Conservation (phyloP, 2,888 invertebrate genomes). For the Sussaba pulchella region DNA sequence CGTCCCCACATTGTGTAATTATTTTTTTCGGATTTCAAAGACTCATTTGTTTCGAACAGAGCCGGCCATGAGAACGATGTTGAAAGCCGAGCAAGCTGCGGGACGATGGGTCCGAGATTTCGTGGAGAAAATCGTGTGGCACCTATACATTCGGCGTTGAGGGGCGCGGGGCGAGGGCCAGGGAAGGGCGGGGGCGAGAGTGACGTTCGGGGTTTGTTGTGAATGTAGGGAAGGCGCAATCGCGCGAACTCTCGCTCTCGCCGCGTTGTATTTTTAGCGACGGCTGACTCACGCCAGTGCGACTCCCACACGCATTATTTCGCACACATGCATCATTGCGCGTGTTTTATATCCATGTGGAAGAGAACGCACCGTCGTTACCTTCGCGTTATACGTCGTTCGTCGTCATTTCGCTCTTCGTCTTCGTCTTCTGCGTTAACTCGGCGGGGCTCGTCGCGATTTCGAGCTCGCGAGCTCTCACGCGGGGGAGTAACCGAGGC, state of each 20-base stretch:
- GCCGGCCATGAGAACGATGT: conserved; percentile 12
- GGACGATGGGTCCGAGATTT: conserved; percentile 10
- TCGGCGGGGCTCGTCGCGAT: conserved; percentile 23
- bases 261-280: conserved; percentile 77
- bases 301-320: conserved; percentile 78
- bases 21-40: conserved; percentile 53
- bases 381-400: conserved; percentile 69
- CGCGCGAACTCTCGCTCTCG: conserved; percentile 50
- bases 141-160: conserved; percentile 7
- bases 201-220: conserved; percentile 77
- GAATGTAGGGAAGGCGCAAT: conserved; percentile 71
- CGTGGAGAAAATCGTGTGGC: conserved; percentile 39
- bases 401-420: conserved; percentile 67
- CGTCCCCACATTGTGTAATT: not conserved
- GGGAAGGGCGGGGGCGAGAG: conserved; percentile 60
- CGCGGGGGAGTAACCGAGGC: conserved; percentile 53
- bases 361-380: conserved; percentile 67
- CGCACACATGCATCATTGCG: conserved; percentile 63
- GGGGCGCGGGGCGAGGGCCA: conserved; percentile 37
- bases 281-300: conserved; percentile 76
- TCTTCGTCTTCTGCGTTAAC: conserved; percentile 43
- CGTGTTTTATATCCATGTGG: conserved; percentile 52
- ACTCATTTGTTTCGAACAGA: conserved; percentile 40
- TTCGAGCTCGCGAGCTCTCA: conserved; percentile 20
- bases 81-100: not conserved